Percentiles rank a stretch among this genome's conserved stretches.
Evolutionary conservation across 2,113 vertebrate genomes (phyloP).

Genomic region (Gavia stellata): DNA sequence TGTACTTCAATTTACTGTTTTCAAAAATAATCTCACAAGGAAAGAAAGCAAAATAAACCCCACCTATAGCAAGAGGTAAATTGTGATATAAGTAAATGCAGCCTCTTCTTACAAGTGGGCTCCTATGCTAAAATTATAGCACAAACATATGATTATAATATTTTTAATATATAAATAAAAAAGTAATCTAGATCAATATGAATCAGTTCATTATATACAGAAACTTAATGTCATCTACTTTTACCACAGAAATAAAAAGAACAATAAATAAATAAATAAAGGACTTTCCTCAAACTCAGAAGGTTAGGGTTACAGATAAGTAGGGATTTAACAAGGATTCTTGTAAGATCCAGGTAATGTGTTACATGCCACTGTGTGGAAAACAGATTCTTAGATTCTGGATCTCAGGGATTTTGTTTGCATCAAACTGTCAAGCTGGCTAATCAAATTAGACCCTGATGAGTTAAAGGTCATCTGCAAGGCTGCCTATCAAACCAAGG

Average conservation of each 20-base stretch:
- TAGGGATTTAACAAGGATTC: background rate
- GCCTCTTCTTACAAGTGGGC: background rate
- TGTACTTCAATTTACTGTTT: background rate
- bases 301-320: background rate
- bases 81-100: background rate
- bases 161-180: background rate
- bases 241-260: background rate
- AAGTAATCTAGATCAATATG: background rate
- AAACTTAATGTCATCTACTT: background rate
- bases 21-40: background rate
- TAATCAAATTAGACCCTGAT: background rate
- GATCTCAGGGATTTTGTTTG: background rate
- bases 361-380: background rate
- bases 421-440: background rate
- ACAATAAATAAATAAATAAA: background rate
- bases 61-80: background rate
- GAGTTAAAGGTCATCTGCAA: constrained; percentile 3
- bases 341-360: background rate
- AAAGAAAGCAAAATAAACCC: background rate
- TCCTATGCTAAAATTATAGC: background rate
- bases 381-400: background rate
- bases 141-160: background rate
- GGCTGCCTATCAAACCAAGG: background rate
- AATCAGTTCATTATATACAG: background rate
- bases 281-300: background rate